These are phyloP conservation scores for Euleptes europaea DNA, from an alignment of 2,113 vertebrate genomes.

Conservation along the genomic window DNA sequence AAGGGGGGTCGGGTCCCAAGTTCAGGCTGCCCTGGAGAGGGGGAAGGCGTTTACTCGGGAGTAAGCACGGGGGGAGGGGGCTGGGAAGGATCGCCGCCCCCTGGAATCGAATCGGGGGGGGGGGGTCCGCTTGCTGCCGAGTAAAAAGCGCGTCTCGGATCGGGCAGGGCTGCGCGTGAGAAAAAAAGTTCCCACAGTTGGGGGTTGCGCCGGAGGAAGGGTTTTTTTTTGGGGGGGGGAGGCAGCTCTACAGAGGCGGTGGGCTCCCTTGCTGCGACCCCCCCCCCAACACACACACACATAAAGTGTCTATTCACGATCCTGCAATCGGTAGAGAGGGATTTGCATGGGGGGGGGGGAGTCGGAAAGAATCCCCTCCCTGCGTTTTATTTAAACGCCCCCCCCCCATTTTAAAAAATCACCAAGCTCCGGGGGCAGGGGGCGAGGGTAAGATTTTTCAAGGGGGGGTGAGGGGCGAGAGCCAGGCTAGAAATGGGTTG, in stretches of 20 bases:
- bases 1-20: not conserved
- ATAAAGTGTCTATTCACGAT: too few relatives aligned
- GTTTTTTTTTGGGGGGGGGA: not conserved
- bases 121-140: not conserved
- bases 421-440: not conserved
- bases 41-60: too few relatives aligned
- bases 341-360: not conserved
- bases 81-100: too few relatives aligned
- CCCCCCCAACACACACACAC: slow-evolving; percentile 11
- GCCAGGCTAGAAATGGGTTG: slow-evolving; percentile 9
- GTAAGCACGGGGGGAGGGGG: too few relatives aligned
- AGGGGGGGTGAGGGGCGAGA: not conserved
- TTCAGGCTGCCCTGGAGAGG: too few relatives aligned
- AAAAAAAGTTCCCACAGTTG: slow-evolving; percentile 65
- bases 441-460: too few relatives aligned
- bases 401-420: too few relatives aligned
- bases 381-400: not conserved
- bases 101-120: too few relatives aligned
- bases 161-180: not conserved
- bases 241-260: too few relatives aligned
- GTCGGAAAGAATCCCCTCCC: not conserved
- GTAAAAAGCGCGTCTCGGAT: not conserved
- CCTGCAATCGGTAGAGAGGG: slow-evolving; percentile 44
- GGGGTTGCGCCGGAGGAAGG: slow-evolving; percentile 11
- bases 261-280: not conserved